Evolutionary conservation across 2,888 invertebrate species (phyloP), one percentile per base, ranked within the genome.

Genomic region (Apodemia mormo): DNA sequence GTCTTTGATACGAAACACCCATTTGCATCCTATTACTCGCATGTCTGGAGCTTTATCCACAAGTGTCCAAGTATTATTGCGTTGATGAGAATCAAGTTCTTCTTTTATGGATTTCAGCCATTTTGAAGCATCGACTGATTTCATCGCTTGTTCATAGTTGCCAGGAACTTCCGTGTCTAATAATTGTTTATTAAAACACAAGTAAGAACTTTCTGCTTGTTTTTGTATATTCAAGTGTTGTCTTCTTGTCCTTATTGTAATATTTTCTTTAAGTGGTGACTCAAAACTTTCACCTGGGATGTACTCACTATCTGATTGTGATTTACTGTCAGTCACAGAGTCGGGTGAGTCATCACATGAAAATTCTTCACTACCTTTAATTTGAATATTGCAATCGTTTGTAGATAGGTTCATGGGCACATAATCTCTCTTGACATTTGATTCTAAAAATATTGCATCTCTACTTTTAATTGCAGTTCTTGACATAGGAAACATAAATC

Each of bases 401-500:
- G 43, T 30, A 7, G 65, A 37, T 33, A 70, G 33, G 66, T 70
- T 64, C 4, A 72, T 12, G 10, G 65, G 68, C 2, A 72, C 71
- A 71, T 40, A 71, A 65, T 73, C 30, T 67, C 73, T 71, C 40
- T 69, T 71, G 1, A 71, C 65, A 30, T 56, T 70, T 5, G 68
- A 71, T n/a, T 74, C 72, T 10, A 74, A 8, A 56, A 74, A 74
- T 8, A 33, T 30, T 22, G 68, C 74, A 71, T 74, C 69, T 40
- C 69, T 72, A 12, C 72, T 74, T 29, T 72, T 72, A 10, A 71
- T 61, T 2, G 61, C 66, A 29, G 12, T 71, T 54, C 67, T 66
- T 9, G 70, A 22, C 2, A 37, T 68, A 12, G 74, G 73, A 65
- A 72, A 29, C 9, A 75, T 67, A 7, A 78, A 77, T 58, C 77